Percentiles rank a stretch among this genome's conserved stretches.
Conservation (phyloP, 1,140 invertebrate genomes). For the Drosophila willistoni region DNA sequence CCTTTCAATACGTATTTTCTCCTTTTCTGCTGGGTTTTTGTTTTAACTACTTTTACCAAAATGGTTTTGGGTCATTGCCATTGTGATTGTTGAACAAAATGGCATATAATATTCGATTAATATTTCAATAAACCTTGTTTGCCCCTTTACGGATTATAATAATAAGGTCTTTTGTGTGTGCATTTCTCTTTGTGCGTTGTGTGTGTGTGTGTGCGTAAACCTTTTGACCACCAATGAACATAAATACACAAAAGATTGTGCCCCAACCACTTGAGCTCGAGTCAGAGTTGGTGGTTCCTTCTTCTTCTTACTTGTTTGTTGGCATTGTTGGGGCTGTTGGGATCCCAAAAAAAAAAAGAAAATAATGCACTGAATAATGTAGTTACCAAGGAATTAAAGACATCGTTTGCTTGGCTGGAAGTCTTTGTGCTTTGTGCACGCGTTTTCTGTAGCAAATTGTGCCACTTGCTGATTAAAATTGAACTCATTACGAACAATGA, state of each 20-base stretch:
- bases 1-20: not conserved
- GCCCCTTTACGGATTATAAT: slow-evolving; percentile 70
- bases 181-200: not conserved
- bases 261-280: slow-evolving; percentile 13
- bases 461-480: slow-evolving; percentile 45
- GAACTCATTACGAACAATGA: slow-evolving; percentile 67
- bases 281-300: not conserved
- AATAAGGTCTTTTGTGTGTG: slow-evolving; percentile 62
- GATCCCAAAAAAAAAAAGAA: slow-evolving; percentile 1
- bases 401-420: slow-evolving; percentile 30
- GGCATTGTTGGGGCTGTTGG: not conserved
- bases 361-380: slow-evolving; percentile 51
- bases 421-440: slow-evolving; percentile 17
- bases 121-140: slow-evolving; percentile 75
- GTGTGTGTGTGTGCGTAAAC: slow-evolving; percentile 21
- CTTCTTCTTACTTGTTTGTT: slow-evolving; percentile 6
- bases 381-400: slow-evolving; percentile 53
- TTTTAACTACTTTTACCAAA: slow-evolving; percentile 43
- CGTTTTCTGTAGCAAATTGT: slow-evolving; percentile 19
- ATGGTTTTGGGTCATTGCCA: not conserved
- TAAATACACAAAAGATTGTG: slow-evolving; percentile 31
- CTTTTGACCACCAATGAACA: slow-evolving; percentile 43
- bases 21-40: slow-evolving; percentile 22
- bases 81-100: slow-evolving; percentile 45
- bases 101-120: slow-evolving; percentile 77